Conservation (phyloP, 2,113 vertebrate genomes). For the Alouatta palliata region DNA sequence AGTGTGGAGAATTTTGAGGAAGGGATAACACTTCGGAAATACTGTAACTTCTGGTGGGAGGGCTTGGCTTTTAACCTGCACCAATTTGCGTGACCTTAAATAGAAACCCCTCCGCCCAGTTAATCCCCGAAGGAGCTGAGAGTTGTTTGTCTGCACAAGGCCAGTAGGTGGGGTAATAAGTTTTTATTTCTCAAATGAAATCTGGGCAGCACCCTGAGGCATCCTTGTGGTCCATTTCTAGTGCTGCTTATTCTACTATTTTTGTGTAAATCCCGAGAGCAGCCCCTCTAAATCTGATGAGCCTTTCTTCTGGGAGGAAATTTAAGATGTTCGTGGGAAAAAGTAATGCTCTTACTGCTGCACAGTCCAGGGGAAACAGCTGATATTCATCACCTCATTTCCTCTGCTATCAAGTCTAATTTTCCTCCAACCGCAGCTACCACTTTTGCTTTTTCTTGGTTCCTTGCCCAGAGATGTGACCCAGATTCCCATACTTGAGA, state of each 20-base stretch:
- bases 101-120: background rate
- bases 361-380: rapidly evolving
- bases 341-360: background rate
- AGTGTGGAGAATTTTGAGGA: background rate
- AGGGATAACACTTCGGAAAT: background rate
- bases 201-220: too few relatives aligned
- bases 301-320: background rate
- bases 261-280: background rate
- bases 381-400: too few relatives aligned
- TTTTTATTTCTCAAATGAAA: background rate
- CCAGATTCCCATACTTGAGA: background rate
- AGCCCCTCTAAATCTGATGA: background rate
- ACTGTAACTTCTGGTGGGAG: background rate
- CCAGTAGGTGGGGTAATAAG: rapidly evolving
- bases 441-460: background rate
- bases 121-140: background rate
- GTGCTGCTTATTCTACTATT: rapidly evolving
- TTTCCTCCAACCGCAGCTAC: background rate
- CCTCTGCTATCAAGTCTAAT: background rate
- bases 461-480: background rate
- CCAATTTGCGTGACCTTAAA: background rate
- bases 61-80: background rate
- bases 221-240: rapidly evolving
- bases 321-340: background rate
- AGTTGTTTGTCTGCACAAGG: background rate